Evolutionary conservation across 2,113 vertebrate species (phyloP).

Genomic region (Amphiprion percula): DNA sequence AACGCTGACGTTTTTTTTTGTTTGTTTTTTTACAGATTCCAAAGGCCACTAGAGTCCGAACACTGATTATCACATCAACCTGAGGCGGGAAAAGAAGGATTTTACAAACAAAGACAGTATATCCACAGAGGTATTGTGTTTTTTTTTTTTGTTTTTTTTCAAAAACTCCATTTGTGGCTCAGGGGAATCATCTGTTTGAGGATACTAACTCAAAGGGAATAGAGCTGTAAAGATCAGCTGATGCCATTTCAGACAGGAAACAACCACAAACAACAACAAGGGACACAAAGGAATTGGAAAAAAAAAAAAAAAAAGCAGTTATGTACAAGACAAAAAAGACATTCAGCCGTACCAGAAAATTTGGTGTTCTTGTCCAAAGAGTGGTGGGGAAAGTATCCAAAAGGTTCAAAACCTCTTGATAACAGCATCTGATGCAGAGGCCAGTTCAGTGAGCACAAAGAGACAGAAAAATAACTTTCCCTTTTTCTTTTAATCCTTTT

Average conservation of each 20-base stretch:
- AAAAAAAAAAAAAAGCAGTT: background rate
- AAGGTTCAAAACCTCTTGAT: slow-evolving; percentile 20
- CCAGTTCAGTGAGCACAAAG: slow-evolving; percentile 17
- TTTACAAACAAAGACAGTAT: slow-evolving; percentile 20
- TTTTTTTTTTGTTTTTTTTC: slow-evolving; percentile 11
- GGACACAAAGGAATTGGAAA: background rate
- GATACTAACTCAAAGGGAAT: slow-evolving; percentile 38
- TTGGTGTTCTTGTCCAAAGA: slow-evolving; percentile 22
- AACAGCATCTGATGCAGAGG: slow-evolving; percentile 11
- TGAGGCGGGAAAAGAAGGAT: background rate
- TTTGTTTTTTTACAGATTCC: background rate
- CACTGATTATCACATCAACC: slow-evolving; percentile 29
- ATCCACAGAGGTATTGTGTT: slow-evolving; percentile 1
- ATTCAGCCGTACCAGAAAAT: slow-evolving; percentile 5
- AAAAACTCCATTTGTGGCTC: slow-evolving; percentile 34
- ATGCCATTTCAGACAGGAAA: slow-evolving; percentile 40
- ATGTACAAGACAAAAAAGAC: background rate
- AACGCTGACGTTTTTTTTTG: background rate
- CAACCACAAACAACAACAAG: slow-evolving; percentile 13
- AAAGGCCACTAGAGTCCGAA: slow-evolving; percentile 12
- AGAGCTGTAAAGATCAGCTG: slow-evolving; percentile 41
- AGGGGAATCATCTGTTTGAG: slow-evolving; percentile 28
- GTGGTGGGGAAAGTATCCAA: background rate
- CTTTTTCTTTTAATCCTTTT: slow-evolving; percentile 4
- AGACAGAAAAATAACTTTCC: background rate